Evolutionary conservation across 2,797 vertebrate species (phyloP).

Genomic region (Gorsachius magnificus): DNA sequence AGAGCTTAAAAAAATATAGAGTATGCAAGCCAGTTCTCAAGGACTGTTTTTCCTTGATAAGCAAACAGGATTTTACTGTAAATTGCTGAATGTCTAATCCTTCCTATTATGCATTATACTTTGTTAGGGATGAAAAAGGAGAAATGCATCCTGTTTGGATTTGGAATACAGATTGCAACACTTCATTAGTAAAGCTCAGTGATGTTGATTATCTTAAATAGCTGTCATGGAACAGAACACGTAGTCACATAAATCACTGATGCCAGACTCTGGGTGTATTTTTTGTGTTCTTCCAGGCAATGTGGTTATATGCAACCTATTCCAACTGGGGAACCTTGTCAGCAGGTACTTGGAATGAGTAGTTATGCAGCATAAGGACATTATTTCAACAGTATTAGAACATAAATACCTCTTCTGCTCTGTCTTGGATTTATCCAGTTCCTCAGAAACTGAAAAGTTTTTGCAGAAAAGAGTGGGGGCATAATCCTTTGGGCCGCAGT

Average conservation of each 20-base stretch:
- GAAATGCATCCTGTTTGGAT: constrained; percentile 1
- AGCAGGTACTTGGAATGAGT: constrained; percentile 22
- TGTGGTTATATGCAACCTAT: not conserved
- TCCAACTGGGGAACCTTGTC: not conserved
- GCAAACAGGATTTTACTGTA: constrained; percentile 25
- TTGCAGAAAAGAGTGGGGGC: not conserved
- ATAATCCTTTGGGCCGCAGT: not conserved
- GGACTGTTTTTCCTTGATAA: constrained; percentile 40
- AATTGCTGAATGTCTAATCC: constrained; percentile 26
- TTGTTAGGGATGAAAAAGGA: not conserved
- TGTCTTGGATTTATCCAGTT: not conserved
- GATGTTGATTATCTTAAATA: not conserved
- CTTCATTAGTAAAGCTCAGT: constrained; percentile 24
- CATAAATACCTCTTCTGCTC: not conserved
- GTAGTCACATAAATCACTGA: not conserved
- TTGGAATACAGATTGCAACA: not conserved
- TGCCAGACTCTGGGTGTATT: not conserved
- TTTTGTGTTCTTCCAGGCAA: not conserved
- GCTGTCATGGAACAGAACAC: not conserved
- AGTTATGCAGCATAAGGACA: constrained; percentile 9
- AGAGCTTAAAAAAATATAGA: not conserved
- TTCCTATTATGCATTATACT: not conserved
- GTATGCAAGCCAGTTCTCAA: not conserved
- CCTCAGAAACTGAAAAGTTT: not conserved
- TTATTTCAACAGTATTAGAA: constrained; percentile 38